phyloP scores from a whole-genome alignment of 2,113 vertebrate genomes.

The Macroglossus sobrinus region DNA sequence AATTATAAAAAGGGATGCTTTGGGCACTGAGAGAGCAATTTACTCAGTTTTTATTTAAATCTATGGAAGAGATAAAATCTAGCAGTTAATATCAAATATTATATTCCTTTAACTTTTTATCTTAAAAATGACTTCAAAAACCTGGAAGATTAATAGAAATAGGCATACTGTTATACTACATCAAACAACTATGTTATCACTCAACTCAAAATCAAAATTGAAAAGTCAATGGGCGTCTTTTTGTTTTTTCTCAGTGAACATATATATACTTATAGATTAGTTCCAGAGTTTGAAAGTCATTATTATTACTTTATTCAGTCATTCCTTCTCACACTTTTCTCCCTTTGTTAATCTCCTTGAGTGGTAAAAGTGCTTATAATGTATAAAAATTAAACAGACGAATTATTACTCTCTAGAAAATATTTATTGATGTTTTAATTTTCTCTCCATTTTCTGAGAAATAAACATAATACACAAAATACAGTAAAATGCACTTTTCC shows the following conservation, averaged over 20 bases:
- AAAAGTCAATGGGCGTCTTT: background rate
- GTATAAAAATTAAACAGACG: background rate
- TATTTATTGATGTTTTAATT: constrained; percentile 71
- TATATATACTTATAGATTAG: background rate
- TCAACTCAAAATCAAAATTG: constrained; percentile 2
- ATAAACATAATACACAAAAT: constrained; percentile 81
- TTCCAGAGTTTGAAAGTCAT: background rate
- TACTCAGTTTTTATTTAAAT: background rate
- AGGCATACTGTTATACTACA: background rate
- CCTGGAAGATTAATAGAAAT: background rate
- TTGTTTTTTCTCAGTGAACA: background rate
- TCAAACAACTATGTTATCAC: background rate
- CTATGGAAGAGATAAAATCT: background rate
- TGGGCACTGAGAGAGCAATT: background rate
- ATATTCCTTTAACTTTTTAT: background rate
- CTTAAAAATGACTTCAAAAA: background rate
- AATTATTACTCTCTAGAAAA: constrained; percentile 58
- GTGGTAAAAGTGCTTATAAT: background rate
- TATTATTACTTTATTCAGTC: background rate
- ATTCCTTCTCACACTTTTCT: background rate
- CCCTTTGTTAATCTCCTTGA: background rate
- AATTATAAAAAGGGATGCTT: background rate
- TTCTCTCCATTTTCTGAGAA: constrained; percentile 74
- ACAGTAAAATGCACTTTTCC: constrained; percentile 88
- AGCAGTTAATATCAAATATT: constrained; percentile 17